Conservation (phyloP, 2,888 invertebrate species). For the Drosophila flavopinicola region DNA sequence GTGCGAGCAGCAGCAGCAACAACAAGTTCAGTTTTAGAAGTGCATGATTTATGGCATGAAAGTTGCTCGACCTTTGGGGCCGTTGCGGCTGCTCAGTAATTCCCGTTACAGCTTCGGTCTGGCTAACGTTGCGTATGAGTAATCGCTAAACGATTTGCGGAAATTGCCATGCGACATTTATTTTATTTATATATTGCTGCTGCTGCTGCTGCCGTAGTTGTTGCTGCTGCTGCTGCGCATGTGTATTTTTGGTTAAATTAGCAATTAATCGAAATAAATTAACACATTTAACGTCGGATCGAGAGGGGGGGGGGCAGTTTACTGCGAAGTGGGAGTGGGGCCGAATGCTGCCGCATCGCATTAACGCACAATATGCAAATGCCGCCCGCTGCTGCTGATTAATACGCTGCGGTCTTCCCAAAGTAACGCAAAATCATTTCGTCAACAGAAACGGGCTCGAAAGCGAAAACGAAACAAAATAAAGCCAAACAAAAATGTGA, state of each 20-base stretch:
- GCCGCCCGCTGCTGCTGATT: constrained; percentile 40
- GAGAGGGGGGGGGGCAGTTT: not conserved
- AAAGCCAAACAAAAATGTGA: constrained; percentile 20
- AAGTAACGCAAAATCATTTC: constrained; percentile 37
- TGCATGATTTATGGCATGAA: constrained; percentile 53
- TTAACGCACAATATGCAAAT: constrained; percentile 65
- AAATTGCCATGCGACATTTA: constrained; percentile 49
- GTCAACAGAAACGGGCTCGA: constrained; percentile 44
- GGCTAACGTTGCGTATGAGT: constrained; percentile 58
- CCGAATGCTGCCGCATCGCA: constrained; percentile 16
- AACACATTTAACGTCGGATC: constrained; percentile 54
- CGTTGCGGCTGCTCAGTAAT: not conserved
- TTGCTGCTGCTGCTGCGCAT: not conserved
- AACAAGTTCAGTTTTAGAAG: constrained; percentile 54
- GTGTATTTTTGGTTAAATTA: constrained; percentile 54
- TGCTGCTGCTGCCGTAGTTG: not conserved
- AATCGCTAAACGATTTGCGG: constrained; percentile 52
- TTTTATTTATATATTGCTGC: constrained; percentile 35
- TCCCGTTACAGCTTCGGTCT: constrained; percentile 28
- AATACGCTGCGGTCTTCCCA: constrained; percentile 20
- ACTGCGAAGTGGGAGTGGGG: not conserved
- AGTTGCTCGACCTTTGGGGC: constrained; percentile 62
- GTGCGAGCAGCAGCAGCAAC: constrained; percentile 1
- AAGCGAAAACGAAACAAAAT: constrained; percentile 24
- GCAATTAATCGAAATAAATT: constrained; percentile 68